Conservation (phyloP, 2,113 vertebrate genomes). For the Indri indri region DNA sequence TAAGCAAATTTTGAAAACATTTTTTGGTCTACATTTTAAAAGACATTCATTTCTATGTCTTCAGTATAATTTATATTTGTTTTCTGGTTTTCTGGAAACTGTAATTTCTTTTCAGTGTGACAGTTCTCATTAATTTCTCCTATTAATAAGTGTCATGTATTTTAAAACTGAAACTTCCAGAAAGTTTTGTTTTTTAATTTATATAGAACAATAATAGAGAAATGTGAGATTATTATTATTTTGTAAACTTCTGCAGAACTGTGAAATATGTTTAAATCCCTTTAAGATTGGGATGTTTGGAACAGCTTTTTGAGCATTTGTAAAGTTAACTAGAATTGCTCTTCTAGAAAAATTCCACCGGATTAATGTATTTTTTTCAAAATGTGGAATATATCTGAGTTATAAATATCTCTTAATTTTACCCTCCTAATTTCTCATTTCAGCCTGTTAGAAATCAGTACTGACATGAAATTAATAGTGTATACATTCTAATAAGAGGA, state of each 20-base stretch:
- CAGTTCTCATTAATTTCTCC: conserved; percentile 27
- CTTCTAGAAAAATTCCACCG: conserved; percentile 59
- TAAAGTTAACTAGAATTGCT: conserved; percentile 65
- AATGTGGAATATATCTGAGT: conserved; percentile 26
- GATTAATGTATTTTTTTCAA: conserved; percentile 59
- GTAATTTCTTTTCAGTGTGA: conserved; percentile 7
- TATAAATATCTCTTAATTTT: conserved; percentile 43
- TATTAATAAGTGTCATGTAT: conserved; percentile 65
- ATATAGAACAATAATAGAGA: conserved; percentile 69
- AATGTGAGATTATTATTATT: conserved; percentile 70
- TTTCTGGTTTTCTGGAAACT: background rate
- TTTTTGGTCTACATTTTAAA: conserved; percentile 33
- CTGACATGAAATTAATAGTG: background rate
- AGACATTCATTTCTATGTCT: conserved; percentile 22
- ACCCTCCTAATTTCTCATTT: background rate
- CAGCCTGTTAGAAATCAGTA: background rate
- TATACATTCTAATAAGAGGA: background rate
- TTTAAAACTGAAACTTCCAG: conserved; percentile 71
- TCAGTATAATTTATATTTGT: conserved; percentile 49
- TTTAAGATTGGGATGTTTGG: conserved; percentile 70
- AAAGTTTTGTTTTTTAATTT: conserved; percentile 55
- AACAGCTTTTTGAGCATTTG: conserved; percentile 69
- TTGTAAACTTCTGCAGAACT: conserved; percentile 30
- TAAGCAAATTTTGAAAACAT: conserved; percentile 23
- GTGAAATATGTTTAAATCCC: conserved; percentile 61